A percentile compares a stretch with the other conserved stretches of the same genome.
phyloP scores from a whole-genome alignment of 1,140 invertebrate genomes.

The Homarus americanus region DNA sequence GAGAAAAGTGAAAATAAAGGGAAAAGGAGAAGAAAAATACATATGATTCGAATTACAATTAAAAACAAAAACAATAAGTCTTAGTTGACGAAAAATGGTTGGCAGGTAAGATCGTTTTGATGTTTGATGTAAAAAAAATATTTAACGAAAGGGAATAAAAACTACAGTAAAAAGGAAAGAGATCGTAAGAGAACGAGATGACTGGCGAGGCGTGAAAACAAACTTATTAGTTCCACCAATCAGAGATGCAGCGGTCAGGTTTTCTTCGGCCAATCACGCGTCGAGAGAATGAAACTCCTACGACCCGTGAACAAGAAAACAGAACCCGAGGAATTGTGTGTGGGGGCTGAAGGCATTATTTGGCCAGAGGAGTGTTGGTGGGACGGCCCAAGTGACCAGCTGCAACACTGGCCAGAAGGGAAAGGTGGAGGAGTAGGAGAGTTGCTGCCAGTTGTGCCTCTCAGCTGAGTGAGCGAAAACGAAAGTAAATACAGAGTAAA shows the following conservation, averaged over 20 bases:
- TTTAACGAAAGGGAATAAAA: too few species aligned
- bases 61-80: too few species aligned
- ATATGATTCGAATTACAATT: too few species aligned
- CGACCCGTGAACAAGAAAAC: constrained; percentile 1
- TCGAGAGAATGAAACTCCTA: not conserved
- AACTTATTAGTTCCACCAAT: constrained; percentile 12
- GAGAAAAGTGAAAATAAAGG: too few species aligned
- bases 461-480: not conserved
- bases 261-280: constrained; percentile 13
- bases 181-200: too few species aligned
- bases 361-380: not conserved
- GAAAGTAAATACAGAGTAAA: too few species aligned
- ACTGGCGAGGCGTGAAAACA: constrained; percentile 3
- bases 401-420: not conserved
- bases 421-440: not conserved
- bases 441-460: not conserved
- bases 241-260: constrained; percentile 12
- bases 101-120: too few species aligned
- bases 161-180: too few species aligned
- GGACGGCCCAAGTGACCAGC: not conserved
- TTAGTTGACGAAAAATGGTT: too few species aligned
- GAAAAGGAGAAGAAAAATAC: too few species aligned
- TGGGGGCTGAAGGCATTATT: not conserved
- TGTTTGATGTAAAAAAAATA: too few species aligned
- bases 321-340: not conserved